Conservation (phyloP, 2,888 invertebrate genomes). For the Sarcophaga carnaria region DNA sequence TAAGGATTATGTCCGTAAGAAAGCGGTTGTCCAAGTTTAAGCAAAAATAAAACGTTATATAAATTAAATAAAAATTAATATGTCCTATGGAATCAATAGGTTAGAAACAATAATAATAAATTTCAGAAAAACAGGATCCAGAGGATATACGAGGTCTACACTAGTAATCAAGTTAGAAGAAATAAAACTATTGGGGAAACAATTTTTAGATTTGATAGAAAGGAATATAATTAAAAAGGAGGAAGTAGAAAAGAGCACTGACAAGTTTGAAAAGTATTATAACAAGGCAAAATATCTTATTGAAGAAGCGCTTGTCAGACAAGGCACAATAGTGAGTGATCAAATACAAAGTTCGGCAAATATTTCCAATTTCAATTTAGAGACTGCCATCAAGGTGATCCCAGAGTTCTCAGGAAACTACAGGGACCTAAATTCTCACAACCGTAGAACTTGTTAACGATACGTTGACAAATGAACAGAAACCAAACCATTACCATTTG, state of each 20-base stretch:
- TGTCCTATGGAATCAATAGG: not conserved
- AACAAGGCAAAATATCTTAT: not conserved
- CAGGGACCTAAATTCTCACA: slow-evolving; percentile 10
- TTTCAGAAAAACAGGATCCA: not conserved
- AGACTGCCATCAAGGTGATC: slow-evolving; percentile 5
- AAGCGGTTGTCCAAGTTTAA: too few relatives aligned
- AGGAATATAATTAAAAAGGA: not conserved
- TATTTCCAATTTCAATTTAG: slow-evolving; percentile 11
- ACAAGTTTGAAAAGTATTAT: not conserved
- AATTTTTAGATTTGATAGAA: not conserved
- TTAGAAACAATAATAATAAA: not conserved
- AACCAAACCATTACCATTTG: not conserved
- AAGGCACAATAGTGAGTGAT: not conserved
- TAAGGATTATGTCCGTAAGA: not conserved
- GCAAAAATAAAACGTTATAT: not conserved
- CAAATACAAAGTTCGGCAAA: not conserved
- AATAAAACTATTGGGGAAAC: too few relatives aligned
- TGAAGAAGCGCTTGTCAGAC: not conserved
- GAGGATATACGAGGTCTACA: not conserved
- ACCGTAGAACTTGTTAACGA: not conserved
- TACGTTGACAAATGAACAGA: not conserved
- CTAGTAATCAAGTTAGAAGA: not conserved
- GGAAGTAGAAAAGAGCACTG: not conserved
- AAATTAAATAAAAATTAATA: too few relatives aligned
- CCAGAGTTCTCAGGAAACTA: slow-evolving; percentile 7